These are phyloP conservation scores for Syngnathus rostellatus DNA, from an alignment of 2,797 vertebrate species.

Conservation along the genomic window DNA sequence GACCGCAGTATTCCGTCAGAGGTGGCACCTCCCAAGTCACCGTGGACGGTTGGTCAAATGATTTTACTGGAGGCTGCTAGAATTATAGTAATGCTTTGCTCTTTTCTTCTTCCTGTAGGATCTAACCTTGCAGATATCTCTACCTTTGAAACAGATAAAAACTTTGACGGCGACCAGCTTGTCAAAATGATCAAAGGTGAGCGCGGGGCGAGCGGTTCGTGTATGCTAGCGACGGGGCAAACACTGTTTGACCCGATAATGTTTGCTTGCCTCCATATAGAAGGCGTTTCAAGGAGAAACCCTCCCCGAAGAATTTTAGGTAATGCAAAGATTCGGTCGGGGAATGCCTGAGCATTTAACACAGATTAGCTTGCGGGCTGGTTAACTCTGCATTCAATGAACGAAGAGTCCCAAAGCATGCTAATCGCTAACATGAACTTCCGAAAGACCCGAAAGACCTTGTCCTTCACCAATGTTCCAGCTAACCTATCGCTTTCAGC, in stretches of 20 bases:
- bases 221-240: background rate
- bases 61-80: background rate
- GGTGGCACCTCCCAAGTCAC: conserved; percentile 32
- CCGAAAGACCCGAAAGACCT: no score
- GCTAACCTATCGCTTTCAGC: no score
- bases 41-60: conserved; percentile 48
- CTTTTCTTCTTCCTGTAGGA: conserved; percentile 29
- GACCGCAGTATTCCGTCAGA: conserved; percentile 43
- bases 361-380: background rate
- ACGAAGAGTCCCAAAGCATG: no score
- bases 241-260: conserved; percentile 14
- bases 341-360: background rate
- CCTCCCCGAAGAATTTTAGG: conserved; percentile 35
- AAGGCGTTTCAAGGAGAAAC: conserved; percentile 32
- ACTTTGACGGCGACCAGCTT: conserved; percentile 63
- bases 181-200: conserved; percentile 76
- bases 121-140: conserved; percentile 26
- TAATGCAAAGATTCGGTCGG: conserved; percentile 31
- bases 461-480: background rate
- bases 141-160: conserved; percentile 54
- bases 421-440: no score
- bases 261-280: conserved; percentile 46
- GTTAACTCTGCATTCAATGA: background rate
- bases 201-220: background rate
- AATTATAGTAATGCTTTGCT: background rate